phyloP scores from a whole-genome alignment of 2,113 vertebrate species.

The Puma concolor region DNA sequence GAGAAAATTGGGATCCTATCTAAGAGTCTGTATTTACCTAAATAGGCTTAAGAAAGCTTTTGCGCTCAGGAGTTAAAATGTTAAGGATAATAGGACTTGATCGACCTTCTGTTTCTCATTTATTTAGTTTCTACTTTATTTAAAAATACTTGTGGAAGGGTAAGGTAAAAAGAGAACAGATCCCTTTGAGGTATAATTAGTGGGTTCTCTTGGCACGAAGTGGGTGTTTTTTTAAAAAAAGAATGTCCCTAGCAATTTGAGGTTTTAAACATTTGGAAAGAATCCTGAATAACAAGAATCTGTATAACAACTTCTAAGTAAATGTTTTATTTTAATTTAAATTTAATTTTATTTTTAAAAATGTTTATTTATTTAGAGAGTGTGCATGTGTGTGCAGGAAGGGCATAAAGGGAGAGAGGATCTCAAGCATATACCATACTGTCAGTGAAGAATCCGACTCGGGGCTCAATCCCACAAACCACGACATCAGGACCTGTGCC shows the following conservation, averaged over 20 bases:
- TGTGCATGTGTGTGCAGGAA: too few species aligned
- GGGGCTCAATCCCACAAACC: too few species aligned
- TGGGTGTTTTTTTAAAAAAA: not conserved
- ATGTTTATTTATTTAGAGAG: too few species aligned
- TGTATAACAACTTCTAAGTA: constrained; percentile 8
- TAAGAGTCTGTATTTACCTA: not conserved
- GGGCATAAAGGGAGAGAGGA: too few species aligned
- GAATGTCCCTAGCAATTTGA: not conserved
- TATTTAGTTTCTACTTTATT: not conserved
- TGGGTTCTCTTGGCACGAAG: not conserved
- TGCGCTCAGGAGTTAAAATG: constrained; percentile 30
- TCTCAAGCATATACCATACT: too few species aligned
- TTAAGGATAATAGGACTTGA: not conserved
- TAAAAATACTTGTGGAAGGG: not conserved
- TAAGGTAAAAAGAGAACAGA: constrained; percentile 25
- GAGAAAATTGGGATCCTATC: not conserved
- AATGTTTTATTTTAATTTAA: not conserved
- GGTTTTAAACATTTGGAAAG: constrained; percentile 23
- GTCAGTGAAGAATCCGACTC: too few species aligned
- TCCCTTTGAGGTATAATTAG: not conserved
- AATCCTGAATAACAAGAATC: not conserved
- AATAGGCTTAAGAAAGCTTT: not conserved
- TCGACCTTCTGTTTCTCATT: not conserved
- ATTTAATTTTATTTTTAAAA: not conserved
- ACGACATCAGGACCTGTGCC: too few species aligned